phyloP scores from a whole-genome alignment of 2,113 vertebrate genomes.

The Callipepla squamata region DNA sequence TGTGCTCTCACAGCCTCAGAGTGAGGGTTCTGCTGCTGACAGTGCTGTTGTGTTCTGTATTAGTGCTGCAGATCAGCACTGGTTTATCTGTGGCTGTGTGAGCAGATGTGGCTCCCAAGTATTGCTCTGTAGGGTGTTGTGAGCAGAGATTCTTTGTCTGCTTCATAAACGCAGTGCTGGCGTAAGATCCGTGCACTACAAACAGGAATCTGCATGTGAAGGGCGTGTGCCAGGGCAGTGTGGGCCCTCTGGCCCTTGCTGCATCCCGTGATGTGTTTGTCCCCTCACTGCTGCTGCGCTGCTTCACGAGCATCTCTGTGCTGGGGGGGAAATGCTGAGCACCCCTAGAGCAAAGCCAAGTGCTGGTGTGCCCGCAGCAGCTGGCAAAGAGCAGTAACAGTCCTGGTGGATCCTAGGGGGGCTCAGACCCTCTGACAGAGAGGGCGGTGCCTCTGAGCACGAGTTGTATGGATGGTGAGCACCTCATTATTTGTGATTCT shows the following conservation, averaged over 20 bases:
- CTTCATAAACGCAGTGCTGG: background rate
- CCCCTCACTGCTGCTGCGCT: background rate
- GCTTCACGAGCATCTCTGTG: background rate
- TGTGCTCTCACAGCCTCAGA: background rate
- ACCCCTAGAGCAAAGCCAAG: background rate
- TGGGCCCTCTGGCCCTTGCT: background rate
- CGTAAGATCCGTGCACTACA: background rate
- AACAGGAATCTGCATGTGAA: background rate
- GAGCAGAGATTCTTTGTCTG: background rate
- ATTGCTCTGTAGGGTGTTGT: background rate
- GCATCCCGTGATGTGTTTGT: background rate
- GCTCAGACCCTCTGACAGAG: background rate
- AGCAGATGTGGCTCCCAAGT: background rate
- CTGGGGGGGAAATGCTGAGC: background rate
- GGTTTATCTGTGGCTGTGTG: background rate
- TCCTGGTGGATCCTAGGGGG: background rate
- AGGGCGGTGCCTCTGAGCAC: background rate
- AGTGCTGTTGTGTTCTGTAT: background rate
- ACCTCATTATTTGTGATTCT: background rate
- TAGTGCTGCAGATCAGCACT: background rate
- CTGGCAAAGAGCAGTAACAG: background rate
- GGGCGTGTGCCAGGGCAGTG: background rate
- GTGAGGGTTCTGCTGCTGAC: background rate
- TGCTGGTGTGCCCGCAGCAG: accelerated
- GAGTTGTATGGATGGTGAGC: background rate